These are phyloP conservation scores for Strix occidentalis DNA, from an alignment of 2,797 vertebrate species.

Conservation along the genomic window DNA sequence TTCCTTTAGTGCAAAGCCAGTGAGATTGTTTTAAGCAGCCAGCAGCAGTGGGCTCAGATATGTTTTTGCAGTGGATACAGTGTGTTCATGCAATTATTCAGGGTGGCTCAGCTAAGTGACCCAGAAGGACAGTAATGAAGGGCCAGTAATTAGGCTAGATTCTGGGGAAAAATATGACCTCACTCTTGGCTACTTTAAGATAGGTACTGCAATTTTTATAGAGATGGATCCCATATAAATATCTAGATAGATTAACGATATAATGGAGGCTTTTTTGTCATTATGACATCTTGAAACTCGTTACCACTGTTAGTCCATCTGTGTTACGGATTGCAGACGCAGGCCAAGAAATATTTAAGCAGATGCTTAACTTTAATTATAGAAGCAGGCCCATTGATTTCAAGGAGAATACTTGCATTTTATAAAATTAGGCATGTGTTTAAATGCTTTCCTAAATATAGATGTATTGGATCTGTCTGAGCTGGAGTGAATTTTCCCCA, in stretches of 20 bases:
- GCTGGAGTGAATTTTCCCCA: neutral
- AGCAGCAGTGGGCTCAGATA: neutral
- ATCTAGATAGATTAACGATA: neutral
- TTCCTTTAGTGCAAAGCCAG: neutral
- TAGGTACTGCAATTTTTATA: neutral
- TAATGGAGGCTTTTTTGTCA: constrained; percentile 31
- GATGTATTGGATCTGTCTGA: neutral
- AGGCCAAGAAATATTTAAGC: constrained; percentile 24
- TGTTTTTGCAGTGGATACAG: neutral
- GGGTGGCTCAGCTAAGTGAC: neutral
- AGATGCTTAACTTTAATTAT: constrained; percentile 37
- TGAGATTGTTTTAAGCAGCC: neutral
- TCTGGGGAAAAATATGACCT: neutral
- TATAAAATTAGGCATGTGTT: neutral
- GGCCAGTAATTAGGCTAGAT: neutral
- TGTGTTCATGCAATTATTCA: neutral
- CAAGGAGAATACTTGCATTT: neutral
- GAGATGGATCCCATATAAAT: neutral
- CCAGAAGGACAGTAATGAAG: neutral
- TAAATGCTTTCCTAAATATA: neutral
- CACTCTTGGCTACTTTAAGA: neutral
- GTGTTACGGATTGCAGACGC: neutral
- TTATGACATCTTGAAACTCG: constrained; percentile 12
- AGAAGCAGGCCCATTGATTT: neutral
- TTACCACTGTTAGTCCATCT: constrained; percentile 52